Percentiles rank a stretch among this genome's conserved stretches.
phyloP scores from a whole-genome alignment of 2,797 vertebrate species.

The Garrulus glandarius region DNA sequence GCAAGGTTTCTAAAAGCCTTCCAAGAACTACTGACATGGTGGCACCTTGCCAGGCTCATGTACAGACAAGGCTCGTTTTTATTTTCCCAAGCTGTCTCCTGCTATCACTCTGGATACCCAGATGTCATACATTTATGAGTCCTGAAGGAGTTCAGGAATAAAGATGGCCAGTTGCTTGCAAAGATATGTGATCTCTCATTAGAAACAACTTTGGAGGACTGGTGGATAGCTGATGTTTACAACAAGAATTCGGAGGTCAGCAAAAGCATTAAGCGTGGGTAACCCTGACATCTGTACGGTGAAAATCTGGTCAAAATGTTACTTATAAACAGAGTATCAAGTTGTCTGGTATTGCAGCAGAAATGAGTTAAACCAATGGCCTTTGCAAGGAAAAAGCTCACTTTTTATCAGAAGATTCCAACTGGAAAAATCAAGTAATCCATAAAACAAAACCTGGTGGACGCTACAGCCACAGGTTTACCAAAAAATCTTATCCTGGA shows the following conservation, averaged over 20 bases:
- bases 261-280: not conserved
- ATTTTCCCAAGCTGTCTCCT: constrained; percentile 26
- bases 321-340: not conserved
- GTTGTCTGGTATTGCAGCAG: not conserved
- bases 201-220: not conserved
- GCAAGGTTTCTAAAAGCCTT: not conserved
- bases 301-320: not conserved
- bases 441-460: not conserved
- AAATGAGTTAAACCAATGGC: not conserved
- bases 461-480: not conserved
- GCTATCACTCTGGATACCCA: not conserved
- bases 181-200: not conserved
- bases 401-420: not conserved
- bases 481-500: not conserved
- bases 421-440: not conserved
- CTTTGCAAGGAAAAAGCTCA: not conserved
- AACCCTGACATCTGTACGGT: not conserved
- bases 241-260: not conserved
- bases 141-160: not conserved
- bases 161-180: not conserved
- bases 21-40: not conserved
- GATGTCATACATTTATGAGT: not conserved
- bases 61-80: not conserved
- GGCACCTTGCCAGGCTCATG: not conserved
- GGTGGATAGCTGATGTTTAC: not conserved